Evolutionary conservation across 1,140 invertebrate species (phyloP), one percentile per base, ranked within the genome.

Genomic region (Diabrotica undecimpunctata): DNA sequence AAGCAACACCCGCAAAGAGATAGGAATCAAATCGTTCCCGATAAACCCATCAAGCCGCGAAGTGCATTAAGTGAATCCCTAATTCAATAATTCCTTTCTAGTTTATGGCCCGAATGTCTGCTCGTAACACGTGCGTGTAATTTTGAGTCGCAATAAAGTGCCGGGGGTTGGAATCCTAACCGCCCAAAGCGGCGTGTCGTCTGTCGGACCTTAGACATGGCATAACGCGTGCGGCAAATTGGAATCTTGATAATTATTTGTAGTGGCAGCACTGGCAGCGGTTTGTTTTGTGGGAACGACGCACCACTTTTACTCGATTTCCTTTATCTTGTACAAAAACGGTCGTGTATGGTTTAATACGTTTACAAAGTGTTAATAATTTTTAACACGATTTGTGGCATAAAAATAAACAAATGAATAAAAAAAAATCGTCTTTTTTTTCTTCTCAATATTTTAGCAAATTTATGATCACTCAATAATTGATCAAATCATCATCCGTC

Each of bases 191-290:
- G 41, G 8, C 41, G 41, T 10, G 41, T n/a, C 5, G 8, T n/a
- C 41, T 10, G 41, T 46, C 41, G 25, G 25, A 25, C 41, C 41
- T 46, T 46, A 46, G 1, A 46, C 39, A 46, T n/a, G 41, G 41
- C 41, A 46, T 46, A 46, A 46, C 41, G 41, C 41, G 41, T 46
- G 41, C 41, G 8, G 41, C 41, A 46, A 46, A 46, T 46, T 46
- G 41, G 41, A 46, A 46, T 46, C 41, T 46, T 46, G 41, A 46
- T 46, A 46, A 46, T 46, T 46, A 46, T 46, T 46, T 46, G 41
- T 46, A 46, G 41, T 46, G 41, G 41, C 41, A n/a, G 41, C 41
- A 46, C 8, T 46, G 41, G 41, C 41, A n/a, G 41, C 41, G 41
- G 41, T 46, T 46, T 46, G 41, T 46, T 46, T 46, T 46, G 41